Evolutionary conservation across 2,888 invertebrate species (phyloP).

Genomic region (Chymomyza procnemis): DNA sequence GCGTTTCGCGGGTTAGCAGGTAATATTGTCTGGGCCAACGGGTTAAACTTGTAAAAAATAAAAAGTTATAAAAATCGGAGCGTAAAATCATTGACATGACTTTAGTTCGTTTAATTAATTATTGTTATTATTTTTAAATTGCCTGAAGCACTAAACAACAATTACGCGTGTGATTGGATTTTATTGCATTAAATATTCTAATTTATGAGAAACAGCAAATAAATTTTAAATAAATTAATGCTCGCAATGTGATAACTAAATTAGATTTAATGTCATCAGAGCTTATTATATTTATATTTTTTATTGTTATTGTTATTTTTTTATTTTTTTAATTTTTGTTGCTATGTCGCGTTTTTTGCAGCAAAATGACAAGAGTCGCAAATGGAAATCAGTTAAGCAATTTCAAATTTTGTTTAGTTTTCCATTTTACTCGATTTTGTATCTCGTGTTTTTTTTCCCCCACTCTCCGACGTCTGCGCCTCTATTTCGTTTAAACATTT

Average conservation of each 20-base stretch:
- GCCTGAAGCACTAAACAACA: constrained; percentile 18
- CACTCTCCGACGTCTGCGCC: too few relatives aligned
- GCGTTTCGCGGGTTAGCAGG: neutral
- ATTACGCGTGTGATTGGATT: constrained; percentile 9
- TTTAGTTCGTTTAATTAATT: constrained; percentile 39
- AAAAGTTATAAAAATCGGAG: neutral
- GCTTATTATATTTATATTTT: constrained; percentile 24
- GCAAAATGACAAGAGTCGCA: constrained; percentile 25
- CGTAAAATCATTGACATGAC: constrained; percentile 11
- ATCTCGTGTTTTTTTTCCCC: constrained; percentile 30
- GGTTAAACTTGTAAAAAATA: constrained; percentile 55
- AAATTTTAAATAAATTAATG: constrained; percentile 3
- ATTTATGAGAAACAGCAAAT: constrained; percentile 30
- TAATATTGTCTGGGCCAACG: constrained; percentile 33
- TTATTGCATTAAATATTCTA: constrained; percentile 30
- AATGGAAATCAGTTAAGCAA: neutral
- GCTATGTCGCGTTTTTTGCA: neutral
- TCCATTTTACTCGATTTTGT: constrained; percentile 12
- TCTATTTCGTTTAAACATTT: constrained; percentile 57
- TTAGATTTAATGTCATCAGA: constrained; percentile 42
- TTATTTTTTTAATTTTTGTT: neutral
- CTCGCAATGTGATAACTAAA: constrained; percentile 45
- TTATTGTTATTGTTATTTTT: neutral
- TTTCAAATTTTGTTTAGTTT: neutral
- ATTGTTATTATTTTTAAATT: constrained; percentile 39